Conservation (phyloP, 2,888 invertebrate genomes). For the Sabellastarte sp. region DNA sequence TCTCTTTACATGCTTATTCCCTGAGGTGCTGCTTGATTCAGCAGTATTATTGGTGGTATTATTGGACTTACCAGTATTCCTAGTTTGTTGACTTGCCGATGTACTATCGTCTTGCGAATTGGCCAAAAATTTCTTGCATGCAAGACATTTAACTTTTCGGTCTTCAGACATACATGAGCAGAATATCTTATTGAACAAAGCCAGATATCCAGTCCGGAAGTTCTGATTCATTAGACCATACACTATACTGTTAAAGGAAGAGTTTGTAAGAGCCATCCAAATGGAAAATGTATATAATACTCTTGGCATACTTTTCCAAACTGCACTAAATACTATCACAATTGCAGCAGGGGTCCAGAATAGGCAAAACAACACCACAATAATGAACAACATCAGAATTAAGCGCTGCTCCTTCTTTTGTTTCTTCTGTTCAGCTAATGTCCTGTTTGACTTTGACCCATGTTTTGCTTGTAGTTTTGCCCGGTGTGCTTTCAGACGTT, state of each 20-base stretch:
- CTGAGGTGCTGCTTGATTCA: too few relatives aligned
- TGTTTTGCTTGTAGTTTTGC: too few relatives aligned
- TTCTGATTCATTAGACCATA: conserved; percentile 1
- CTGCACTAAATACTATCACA: not conserved
- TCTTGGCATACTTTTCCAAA: not conserved
- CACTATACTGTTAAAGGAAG: not conserved
- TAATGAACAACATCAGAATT: not conserved
- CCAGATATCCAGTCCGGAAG: too few relatives aligned
- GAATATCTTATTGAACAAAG: too few relatives aligned
- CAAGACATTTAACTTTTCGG: too few relatives aligned
- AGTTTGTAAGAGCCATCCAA: conserved; percentile 1
- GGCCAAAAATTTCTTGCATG: too few relatives aligned
- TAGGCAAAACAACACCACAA: not conserved
- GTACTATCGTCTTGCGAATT: too few relatives aligned
- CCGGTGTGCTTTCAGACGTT: not conserved
- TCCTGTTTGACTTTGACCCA: not conserved
- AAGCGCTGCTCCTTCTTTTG: not conserved
- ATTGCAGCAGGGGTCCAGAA: not conserved
- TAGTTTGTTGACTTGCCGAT: too few relatives aligned
- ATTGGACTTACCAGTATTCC: too few relatives aligned
- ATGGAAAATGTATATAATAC: not conserved
- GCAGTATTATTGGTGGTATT: too few relatives aligned
- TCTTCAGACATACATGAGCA: too few relatives aligned
- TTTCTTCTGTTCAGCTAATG: not conserved
- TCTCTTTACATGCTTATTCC: too few relatives aligned